Base-by-base conservation (phyloP, 2,113 vertebrate genomes). In the Ictidomys tridecemlineatus region DNA sequence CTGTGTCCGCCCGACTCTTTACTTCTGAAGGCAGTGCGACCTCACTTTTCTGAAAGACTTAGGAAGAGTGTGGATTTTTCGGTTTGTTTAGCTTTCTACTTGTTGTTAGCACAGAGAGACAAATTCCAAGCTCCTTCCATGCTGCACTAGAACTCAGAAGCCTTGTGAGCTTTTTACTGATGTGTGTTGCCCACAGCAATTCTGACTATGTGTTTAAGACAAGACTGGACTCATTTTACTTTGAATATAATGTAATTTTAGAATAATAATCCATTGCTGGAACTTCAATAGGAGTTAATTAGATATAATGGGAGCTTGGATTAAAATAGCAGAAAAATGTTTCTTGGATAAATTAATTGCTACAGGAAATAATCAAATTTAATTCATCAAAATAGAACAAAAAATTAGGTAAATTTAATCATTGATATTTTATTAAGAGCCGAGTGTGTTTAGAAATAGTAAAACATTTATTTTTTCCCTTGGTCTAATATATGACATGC, bases 361-460 rank as follows among this genome's bases (percentile, higher is more conserved):
- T 93, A 24, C 3, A 83, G 92, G 96, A 96, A 97, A 82, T 93
- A 67, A 96, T 93, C 73, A 92, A 73, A 93, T 85, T 87, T 87
- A 92, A 97, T 93, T 96, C 1, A 94, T 91, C 61, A 85, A 94
- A 96, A 95, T n/a, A 94, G 89, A 95, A 76, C 39, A 93, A 91
- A 85, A 85, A 93, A 85, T 78, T 86, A 82, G 73, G 51, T 94
- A 93, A 91, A 95, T 89, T 48, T 89, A 89, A 96, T 97, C 26
- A 63, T 91, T 85, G 85, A 37, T 76, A 70, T 90, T 94, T 94
- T 92, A 90, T 92, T 93, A 94, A 94, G 72, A 87, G 30, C 37
- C 17, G 93, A 89, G 26, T 80, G 4, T 85, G 69, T 61, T 80
- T 94, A 78, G 82, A 91, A 83, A 79, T 56, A 80, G 20, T 73